A percentile compares a stretch with the other conserved stretches of the same genome.
Evolutionary conservation across 2,888 invertebrate species (phyloP).

Genomic region (Chrysopilus asiliformis): DNA sequence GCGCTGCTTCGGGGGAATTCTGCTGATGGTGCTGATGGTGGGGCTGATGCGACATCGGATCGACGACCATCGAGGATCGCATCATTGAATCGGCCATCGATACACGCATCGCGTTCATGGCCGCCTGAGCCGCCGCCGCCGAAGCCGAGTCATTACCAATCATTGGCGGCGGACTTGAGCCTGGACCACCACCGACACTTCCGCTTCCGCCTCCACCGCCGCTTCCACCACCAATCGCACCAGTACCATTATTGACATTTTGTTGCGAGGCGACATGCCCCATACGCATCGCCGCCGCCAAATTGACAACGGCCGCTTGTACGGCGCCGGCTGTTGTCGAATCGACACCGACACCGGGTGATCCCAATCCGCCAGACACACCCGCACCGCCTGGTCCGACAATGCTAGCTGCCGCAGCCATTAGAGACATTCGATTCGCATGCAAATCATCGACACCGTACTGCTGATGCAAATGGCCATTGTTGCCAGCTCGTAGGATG

Average conservation of each 20-base stretch:
- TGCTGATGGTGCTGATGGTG: constrained; percentile 23
- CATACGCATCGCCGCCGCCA: constrained; percentile 64
- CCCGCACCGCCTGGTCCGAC: constrained; percentile 48
- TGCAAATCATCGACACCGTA: constrained; percentile 50
- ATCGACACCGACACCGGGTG: constrained; percentile 37
- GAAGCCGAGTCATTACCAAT: constrained; percentile 36
- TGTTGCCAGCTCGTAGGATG: constrained; percentile 32
- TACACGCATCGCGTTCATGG: constrained; percentile 47
- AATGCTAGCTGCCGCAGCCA: constrained; percentile 52
- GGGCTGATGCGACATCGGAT: constrained; percentile 30
- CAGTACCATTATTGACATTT: constrained; percentile 17
- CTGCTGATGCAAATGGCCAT: constrained; percentile 42
- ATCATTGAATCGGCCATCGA: constrained; percentile 43
- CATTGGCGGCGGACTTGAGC: constrained; percentile 31
- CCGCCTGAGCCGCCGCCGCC: constrained; percentile 40
- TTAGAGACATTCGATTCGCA: constrained; percentile 52
- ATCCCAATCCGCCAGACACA: constrained; percentile 36
- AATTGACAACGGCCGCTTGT: constrained; percentile 59
- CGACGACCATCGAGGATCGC: constrained; percentile 38
- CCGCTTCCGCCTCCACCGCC: constrained; percentile 9
- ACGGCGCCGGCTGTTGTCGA: constrained; percentile 44
- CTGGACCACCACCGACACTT: constrained; percentile 12
- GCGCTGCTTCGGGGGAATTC: constrained; percentile 35
- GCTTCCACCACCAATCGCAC: constrained; percentile 7
- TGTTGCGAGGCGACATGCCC: constrained; percentile 24